Percentiles rank a stretch among this genome's conserved stretches.
Evolutionary conservation across 2,888 invertebrate genomes (phyloP).

Genomic region (Aphodius granarius): DNA sequence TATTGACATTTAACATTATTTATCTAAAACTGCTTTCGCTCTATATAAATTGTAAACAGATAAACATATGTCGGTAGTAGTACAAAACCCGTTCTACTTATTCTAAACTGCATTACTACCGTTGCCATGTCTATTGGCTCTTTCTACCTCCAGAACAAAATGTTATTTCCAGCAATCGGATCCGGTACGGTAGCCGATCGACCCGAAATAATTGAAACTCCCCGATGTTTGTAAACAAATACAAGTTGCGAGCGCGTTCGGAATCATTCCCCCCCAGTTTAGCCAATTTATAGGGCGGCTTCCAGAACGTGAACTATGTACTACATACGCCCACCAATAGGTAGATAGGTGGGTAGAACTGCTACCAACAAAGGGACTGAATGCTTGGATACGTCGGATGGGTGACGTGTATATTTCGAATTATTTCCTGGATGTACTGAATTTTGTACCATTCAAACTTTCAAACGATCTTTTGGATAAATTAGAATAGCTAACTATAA

Average conservation of each 20-base stretch:
- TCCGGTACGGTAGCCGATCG: background rate
- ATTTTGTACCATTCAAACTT: too few species aligned
- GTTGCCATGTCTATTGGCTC: background rate
- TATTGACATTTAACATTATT: too few species aligned
- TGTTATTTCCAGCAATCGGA: background rate
- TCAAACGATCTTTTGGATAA: too few species aligned
- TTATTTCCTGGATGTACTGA: too few species aligned
- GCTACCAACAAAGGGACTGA: too few species aligned
- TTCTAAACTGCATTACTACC: background rate
- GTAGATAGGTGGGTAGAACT: background rate
- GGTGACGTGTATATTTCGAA: too few species aligned
- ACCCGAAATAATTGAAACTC: background rate
- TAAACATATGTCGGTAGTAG: background rate
- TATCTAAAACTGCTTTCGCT: too few species aligned
- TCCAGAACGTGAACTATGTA: background rate
- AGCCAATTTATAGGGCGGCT: background rate
- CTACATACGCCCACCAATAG: background rate
- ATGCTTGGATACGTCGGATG: too few species aligned
- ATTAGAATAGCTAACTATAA: too few species aligned
- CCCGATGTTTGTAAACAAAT: background rate
- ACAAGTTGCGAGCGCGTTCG: background rate
- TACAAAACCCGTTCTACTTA: background rate
- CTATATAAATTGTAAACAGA: too few species aligned
- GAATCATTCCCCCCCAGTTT: background rate
- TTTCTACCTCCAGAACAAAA: background rate